Evolutionary conservation across 2,888 invertebrate genomes (phyloP).

Genomic region (Drosophila heteroneura): DNA sequence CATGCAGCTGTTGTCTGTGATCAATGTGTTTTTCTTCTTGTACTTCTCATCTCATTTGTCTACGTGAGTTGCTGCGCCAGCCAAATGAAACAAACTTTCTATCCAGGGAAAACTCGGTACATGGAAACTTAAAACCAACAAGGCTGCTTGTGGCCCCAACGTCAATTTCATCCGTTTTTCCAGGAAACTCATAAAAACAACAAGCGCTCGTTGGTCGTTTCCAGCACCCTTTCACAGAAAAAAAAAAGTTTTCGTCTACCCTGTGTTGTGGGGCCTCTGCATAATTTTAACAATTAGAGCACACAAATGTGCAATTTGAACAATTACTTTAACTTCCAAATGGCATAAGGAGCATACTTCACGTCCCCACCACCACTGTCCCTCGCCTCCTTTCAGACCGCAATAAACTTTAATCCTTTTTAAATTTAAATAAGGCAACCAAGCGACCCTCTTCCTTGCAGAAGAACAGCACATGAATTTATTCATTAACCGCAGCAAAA

Average conservation of each 20-base stretch:
- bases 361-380: conserved; percentile 21
- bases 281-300: conserved; percentile 70
- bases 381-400: conserved; percentile 9
- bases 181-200: conserved; percentile 56
- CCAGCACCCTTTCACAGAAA: conserved; percentile 15
- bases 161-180: conserved; percentile 11
- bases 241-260: conserved; percentile 37
- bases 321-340: conserved; percentile 73
- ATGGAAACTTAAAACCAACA: conserved; percentile 36
- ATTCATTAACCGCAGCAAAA: conserved; percentile 57
- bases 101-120: conserved; percentile 4
- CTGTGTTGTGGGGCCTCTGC: conserved; percentile 37
- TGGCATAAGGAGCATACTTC: conserved; percentile 61
- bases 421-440: conserved; percentile 63
- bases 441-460: conserved; percentile 8
- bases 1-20: conserved; percentile 13
- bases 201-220: conserved; percentile 46
- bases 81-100: conserved; percentile 20
- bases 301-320: conserved; percentile 73
- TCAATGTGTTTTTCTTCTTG: neutral
- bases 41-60: neutral
- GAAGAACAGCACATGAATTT: conserved; percentile 40
- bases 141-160: neutral
- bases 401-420: conserved; percentile 68
- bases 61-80: neutral